A percentile compares a stretch with the other conserved stretches of the same genome.
Evolutionary conservation across 2,113 vertebrate genomes (phyloP).

Genomic region (Chloropsis cyanopogon): DNA sequence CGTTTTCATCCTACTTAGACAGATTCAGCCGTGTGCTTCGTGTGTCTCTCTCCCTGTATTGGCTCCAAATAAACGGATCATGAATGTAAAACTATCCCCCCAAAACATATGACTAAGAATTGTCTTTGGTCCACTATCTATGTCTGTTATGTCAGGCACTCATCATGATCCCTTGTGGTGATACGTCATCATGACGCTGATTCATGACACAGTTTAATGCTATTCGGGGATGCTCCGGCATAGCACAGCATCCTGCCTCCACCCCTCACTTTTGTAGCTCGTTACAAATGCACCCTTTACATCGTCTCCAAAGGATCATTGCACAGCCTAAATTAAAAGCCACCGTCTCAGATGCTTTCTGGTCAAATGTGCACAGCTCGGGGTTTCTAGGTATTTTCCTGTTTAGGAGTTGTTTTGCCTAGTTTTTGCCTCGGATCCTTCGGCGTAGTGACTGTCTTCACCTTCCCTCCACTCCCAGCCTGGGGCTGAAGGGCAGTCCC

Average conservation of each 20-base stretch:
- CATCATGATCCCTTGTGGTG: neutral
- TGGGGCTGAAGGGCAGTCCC: neutral
- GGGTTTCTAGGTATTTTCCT: neutral
- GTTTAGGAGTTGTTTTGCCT: neutral
- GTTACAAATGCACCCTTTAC: neutral
- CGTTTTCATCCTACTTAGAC: neutral
- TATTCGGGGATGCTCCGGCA: neutral
- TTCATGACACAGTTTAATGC: slow-evolving; percentile 37
- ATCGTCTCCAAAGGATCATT: neutral
- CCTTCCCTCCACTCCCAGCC: no score
- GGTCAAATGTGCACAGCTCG: neutral
- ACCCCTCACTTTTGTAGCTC: neutral
- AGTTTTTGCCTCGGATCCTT: neutral
- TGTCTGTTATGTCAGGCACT: slow-evolving; percentile 30
- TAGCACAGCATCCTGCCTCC: neutral
- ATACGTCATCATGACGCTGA: slow-evolving; percentile 39
- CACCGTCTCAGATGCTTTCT: neutral
- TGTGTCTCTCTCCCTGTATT: neutral
- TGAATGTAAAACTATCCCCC: slow-evolving; percentile 19
- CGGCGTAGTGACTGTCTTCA: neutral
- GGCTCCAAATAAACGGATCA: slow-evolving; percentile 42
- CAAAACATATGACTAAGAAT: slow-evolving; percentile 30
- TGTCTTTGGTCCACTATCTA: slow-evolving; percentile 46
- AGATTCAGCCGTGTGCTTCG: neutral
- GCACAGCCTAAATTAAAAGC: neutral